Percentiles rank a stretch among this genome's conserved stretches.
phyloP scores from a whole-genome alignment of 1,140 invertebrate genomes.

The Oryctes rhinoceros region DNA sequence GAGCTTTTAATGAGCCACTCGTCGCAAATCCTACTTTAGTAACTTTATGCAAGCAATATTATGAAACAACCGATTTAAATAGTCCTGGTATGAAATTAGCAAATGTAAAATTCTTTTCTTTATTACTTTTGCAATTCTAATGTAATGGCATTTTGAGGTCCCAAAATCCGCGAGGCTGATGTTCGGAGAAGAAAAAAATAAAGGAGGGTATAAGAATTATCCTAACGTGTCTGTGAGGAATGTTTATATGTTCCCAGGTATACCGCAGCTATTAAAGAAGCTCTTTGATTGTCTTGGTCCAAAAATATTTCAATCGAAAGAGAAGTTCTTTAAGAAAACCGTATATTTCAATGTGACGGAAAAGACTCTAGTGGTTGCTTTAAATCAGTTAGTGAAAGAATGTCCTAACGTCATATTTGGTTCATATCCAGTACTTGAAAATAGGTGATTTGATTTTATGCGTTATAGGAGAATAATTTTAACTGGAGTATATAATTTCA shows the following conservation, averaged over 20 bases:
- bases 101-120: slow-evolving; percentile 54
- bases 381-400: slow-evolving; percentile 61
- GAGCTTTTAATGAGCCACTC: slow-evolving; percentile 73
- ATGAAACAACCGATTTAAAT: slow-evolving; percentile 55
- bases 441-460: slow-evolving; percentile 56
- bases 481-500: slow-evolving; percentile 52
- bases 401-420: slow-evolving; percentile 64
- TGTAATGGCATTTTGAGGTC: slow-evolving; percentile 58
- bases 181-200: slow-evolving; percentile 59
- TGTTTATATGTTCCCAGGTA: slow-evolving; percentile 82
- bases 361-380: slow-evolving; percentile 60
- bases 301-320: slow-evolving; percentile 59
- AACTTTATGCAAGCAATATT: slow-evolving; percentile 66
- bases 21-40: slow-evolving; percentile 69
- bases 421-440: slow-evolving; percentile 63
- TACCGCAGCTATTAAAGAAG: slow-evolving; percentile 72
- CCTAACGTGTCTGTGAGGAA: slow-evolving; percentile 76
- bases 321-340: slow-evolving; percentile 60
- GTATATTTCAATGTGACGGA: slow-evolving; percentile 63
- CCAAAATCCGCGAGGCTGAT: slow-evolving; percentile 62
- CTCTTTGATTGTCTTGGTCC: slow-evolving; percentile 63
- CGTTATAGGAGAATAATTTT: slow-evolving; percentile 39
- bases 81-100: slow-evolving; percentile 65
- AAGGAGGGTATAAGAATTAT: slow-evolving; percentile 61
- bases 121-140: slow-evolving; percentile 37